Evolutionary conservation across 2,113 vertebrate species (phyloP).

Genomic region (Caretta caretta): DNA sequence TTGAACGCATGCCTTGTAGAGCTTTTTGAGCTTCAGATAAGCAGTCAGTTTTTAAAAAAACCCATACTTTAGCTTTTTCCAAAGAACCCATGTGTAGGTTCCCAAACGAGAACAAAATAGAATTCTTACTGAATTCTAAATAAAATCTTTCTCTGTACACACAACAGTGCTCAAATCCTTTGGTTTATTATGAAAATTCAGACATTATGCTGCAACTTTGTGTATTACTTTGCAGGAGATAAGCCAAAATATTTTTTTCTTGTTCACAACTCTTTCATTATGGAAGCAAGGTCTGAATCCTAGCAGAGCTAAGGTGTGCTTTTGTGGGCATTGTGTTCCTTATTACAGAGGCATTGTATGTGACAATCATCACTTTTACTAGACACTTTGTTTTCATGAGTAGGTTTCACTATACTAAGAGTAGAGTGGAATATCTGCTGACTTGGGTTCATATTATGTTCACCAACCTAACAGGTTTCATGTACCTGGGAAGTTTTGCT

Average conservation of each 20-base stretch:
- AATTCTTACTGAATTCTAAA: conserved; percentile 40
- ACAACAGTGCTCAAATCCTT: conserved; percentile 7
- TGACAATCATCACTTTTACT: conserved; percentile 2
- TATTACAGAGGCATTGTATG: neutral
- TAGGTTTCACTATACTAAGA: neutral
- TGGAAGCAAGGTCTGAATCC: neutral
- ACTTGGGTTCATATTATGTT: neutral
- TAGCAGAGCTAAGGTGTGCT: neutral
- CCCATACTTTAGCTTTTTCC: conserved; percentile 32
- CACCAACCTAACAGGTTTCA: neutral
- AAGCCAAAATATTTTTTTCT: conserved; percentile 19
- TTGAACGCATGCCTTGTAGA: conserved; percentile 24
- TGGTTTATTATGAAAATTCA: conserved; percentile 44
- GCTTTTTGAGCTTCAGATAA: conserved; percentile 25
- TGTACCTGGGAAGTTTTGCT: neutral
- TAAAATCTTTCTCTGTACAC: conserved; percentile 25
- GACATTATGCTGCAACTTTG: conserved; percentile 24
- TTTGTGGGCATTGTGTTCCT: neutral
- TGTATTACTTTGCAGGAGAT: conserved; percentile 58
- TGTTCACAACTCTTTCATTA: conserved; percentile 35
- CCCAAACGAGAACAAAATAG: conserved; percentile 44
- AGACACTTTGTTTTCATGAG: neutral
- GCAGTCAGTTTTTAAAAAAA: neutral
- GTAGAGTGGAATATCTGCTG: neutral
- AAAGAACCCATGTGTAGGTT: conserved; percentile 49